Percentiles rank a stretch among this genome's conserved stretches.
Conservation (phyloP, 2,797 vertebrate genomes). For the Xyrichtys novacula region DNA sequence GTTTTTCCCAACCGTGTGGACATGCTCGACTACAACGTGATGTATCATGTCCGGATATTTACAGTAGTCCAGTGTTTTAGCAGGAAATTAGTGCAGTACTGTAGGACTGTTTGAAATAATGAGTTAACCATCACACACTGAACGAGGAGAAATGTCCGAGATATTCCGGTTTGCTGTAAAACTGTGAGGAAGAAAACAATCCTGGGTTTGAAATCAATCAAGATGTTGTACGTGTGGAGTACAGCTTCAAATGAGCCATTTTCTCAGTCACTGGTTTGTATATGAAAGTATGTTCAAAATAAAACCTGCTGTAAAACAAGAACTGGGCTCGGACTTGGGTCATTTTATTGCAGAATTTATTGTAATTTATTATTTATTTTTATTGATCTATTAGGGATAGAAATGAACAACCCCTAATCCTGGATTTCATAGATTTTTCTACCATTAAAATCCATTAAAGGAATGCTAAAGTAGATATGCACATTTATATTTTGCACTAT, state of each 20-base stretch:
- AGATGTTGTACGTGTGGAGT: conserved; percentile 70
- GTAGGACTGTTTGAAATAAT: conserved; percentile 70
- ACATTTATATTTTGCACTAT: no score
- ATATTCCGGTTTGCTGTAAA: conserved; percentile 67
- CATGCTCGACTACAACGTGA: conserved; percentile 76
- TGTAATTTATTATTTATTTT: no score
- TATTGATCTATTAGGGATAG: no score
- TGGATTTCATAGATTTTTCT: no score
- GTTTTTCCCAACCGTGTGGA: conserved; percentile 74
- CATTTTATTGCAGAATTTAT: conserved; percentile 38
- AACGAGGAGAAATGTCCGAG: conserved; percentile 57
- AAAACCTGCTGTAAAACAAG: conserved; percentile 85
- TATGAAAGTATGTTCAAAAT: conserved; percentile 85
- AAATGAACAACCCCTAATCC: no score
- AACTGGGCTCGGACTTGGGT: conserved; percentile 36
- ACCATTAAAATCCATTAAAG: no score
- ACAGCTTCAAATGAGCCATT: conserved; percentile 83
- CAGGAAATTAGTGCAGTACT: conserved; percentile 76
- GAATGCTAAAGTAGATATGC: no score
- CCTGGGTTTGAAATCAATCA: conserved; percentile 43
- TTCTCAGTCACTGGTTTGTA: conserved; percentile 87
- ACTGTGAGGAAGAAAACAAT: conserved; percentile 51
- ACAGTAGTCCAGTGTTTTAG: conserved; percentile 82
- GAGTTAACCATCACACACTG: conserved; percentile 61
- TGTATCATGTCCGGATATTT: conserved; percentile 77